Conservation (phyloP, 2,797 vertebrate species). For the Ispidina lecontei region DNA sequence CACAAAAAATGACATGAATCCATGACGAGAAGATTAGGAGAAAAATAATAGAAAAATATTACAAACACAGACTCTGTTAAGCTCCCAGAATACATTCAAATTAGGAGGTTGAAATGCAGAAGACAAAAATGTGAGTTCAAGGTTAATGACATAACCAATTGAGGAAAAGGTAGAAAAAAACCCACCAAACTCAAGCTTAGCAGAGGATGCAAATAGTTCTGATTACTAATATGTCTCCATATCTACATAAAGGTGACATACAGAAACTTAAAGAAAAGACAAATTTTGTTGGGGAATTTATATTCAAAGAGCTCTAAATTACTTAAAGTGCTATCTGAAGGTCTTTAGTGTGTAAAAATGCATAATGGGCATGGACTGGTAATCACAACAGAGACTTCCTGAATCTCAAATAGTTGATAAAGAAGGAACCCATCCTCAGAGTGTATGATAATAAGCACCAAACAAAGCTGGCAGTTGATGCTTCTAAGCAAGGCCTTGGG, state of each 20-base stretch:
- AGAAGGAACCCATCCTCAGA: slow-evolving; percentile 54
- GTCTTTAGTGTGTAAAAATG: slow-evolving; percentile 50
- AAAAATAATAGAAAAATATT: slow-evolving; percentile 12
- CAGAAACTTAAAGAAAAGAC: background rate
- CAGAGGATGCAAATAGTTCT: background rate
- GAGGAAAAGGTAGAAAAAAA: background rate
- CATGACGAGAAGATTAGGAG: background rate
- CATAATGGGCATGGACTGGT: slow-evolving; percentile 39
- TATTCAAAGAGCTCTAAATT: slow-evolving; percentile 34
- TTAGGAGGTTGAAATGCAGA: background rate
- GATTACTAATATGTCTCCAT: background rate
- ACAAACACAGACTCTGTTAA: background rate
- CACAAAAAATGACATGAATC: background rate
- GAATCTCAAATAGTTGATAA: slow-evolving; percentile 62
- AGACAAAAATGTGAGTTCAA: slow-evolving; percentile 41
- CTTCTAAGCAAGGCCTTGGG: slow-evolving; percentile 69
- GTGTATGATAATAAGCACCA: slow-evolving; percentile 61
- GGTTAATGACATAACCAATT: slow-evolving; percentile 37
- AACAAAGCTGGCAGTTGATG: slow-evolving; percentile 57
- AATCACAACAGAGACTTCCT: slow-evolving; percentile 65
- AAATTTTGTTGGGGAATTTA: background rate
- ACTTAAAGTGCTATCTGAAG: slow-evolving; percentile 44
- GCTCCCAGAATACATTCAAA: slow-evolving; percentile 4
- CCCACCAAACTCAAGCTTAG: background rate
- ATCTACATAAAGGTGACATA: background rate